Percentiles rank a stretch among this genome's conserved stretches.
Evolutionary conservation across 2,113 vertebrate species (phyloP).

Genomic region (Leptocoma aspasia): DNA sequence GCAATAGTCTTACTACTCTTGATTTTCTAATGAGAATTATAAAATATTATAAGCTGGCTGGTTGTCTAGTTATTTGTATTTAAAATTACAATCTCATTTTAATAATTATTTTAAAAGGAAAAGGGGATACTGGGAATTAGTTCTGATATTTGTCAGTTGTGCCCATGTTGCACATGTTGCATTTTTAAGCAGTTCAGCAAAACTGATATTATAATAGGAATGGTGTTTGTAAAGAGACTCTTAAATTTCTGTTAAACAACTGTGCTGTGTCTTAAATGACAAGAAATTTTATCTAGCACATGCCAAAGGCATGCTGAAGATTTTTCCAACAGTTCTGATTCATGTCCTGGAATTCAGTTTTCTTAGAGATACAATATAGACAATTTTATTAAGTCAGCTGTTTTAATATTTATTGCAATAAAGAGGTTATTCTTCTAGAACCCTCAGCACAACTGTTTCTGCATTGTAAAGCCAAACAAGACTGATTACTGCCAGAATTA

Average conservation of each 20-base stretch:
- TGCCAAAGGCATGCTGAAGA: slow-evolving; percentile 34
- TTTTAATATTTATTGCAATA: slow-evolving; percentile 16
- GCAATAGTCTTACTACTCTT: background rate
- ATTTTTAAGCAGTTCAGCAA: slow-evolving; percentile 25
- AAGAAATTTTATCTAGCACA: slow-evolving; percentile 44
- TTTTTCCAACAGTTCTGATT: slow-evolving; percentile 49
- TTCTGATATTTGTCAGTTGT: background rate
- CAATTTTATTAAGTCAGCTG: slow-evolving; percentile 39
- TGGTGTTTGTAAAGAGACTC: slow-evolving; percentile 23
- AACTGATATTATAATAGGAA: slow-evolving; percentile 4
- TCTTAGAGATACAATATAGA: background rate
- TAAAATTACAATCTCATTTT: background rate
- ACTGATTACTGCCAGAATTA: slow-evolving; percentile 37
- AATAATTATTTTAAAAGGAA: background rate
- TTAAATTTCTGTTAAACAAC: slow-evolving; percentile 62
- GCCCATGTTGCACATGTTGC: background rate
- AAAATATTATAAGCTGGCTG: background rate
- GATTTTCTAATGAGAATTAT: background rate
- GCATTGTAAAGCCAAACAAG: background rate
- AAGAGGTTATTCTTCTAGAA: slow-evolving; percentile 33
- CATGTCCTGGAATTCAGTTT: slow-evolving; percentile 27
- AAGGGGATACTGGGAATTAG: background rate
- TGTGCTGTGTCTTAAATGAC: slow-evolving; percentile 50
- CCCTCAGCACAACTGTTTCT: background rate
- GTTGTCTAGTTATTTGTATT: background rate